Evolutionary conservation across 30 jellyfish, hydroid and myxozoan genomes (phyloP).

Genomic region (Catostylus mosaicus): DNA sequence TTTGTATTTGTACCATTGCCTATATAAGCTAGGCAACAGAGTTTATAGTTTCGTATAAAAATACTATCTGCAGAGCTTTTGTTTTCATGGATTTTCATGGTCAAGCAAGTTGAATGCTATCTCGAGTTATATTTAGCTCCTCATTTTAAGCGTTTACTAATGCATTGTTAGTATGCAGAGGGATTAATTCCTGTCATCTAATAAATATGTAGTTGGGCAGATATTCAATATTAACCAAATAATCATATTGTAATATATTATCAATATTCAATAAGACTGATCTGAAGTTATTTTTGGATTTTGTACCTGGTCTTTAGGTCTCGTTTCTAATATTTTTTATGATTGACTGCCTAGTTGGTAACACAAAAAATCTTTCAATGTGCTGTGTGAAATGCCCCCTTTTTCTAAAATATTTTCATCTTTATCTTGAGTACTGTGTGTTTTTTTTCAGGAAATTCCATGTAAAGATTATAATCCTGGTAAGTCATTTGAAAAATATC

Average conservation of each 20-base stretch:
- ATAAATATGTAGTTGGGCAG: no score
- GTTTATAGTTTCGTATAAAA: no score
- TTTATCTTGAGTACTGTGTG: neutral
- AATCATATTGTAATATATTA: neutral
- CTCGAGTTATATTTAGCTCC: no score
- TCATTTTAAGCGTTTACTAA: no score
- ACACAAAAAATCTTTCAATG: neutral
- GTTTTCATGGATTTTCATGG: no score
- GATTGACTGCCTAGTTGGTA: neutral
- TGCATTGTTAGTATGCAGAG: no score
- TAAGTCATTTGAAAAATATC: no score
- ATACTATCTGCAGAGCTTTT: no score
- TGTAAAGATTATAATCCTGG: conserved; percentile 67
- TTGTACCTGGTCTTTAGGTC: neutral
- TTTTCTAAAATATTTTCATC: neutral
- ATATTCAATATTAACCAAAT: no score
- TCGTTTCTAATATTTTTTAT: neutral
- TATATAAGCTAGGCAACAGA: neutral
- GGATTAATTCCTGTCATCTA: no score
- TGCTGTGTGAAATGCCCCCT: neutral
- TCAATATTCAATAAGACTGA: neutral
- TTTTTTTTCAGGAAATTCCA: conserved; percentile 39
- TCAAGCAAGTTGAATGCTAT: no score
- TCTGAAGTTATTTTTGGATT: neutral
- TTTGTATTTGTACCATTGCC: neutral